phyloP scores from a whole-genome alignment of 2,888 invertebrate species.

The Ditula angustiorana region DNA sequence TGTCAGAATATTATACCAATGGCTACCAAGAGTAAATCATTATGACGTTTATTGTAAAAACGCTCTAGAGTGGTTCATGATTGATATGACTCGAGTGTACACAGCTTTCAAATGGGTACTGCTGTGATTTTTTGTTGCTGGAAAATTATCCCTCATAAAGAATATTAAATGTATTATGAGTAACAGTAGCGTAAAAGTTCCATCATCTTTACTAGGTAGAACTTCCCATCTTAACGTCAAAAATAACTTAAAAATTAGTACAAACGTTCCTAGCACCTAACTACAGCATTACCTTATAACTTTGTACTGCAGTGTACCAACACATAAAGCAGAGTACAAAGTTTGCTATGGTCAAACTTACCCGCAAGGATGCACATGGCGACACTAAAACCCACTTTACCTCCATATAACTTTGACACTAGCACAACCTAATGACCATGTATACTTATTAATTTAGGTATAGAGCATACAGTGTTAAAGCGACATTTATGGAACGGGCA shows the following conservation, averaged over 20 bases:
- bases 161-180: no score
- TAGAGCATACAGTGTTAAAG: conserved; percentile 5
- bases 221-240: conserved; percentile 8
- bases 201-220: background rate
- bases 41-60: no score
- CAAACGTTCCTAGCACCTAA: conserved; percentile 18
- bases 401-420: conserved; percentile 67
- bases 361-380: conserved; percentile 68
- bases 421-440: conserved; percentile 55
- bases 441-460: conserved; percentile 28
- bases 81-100: no score
- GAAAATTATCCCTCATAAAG: no score
- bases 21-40: no score
- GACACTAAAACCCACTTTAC: conserved; percentile 72
- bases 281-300: conserved; percentile 35
- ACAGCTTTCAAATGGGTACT: no score
- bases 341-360: conserved; percentile 73
- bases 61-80: no score
- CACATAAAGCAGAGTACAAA: conserved; percentile 69
- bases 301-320: conserved; percentile 34
- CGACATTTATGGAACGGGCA: background rate
- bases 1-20: no score
- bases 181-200: background rate
- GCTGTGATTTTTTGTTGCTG: no score
- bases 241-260: conserved; percentile 25